Base-by-base conservation (phyloP, 1,140 invertebrate genomes). In the Panagrolaimus sp. region DNA sequence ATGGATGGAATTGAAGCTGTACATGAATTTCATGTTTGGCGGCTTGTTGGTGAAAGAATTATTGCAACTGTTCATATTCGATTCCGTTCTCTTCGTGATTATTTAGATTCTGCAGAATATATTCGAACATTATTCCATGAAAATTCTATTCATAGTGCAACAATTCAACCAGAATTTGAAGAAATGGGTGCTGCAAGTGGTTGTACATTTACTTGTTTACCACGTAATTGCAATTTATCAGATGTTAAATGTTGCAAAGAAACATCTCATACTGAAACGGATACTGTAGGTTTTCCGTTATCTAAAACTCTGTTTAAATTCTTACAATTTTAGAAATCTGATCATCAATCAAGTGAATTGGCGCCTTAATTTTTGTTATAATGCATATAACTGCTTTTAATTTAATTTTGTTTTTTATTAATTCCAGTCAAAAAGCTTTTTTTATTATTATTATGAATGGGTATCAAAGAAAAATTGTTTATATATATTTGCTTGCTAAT, bases 11-110 rank as follows among this genome's bases (percentile, higher is more conserved):
- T 88, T 20, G 47, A 85, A 20, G 85, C 85, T 20, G 84, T 88
- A 8, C 87, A 88, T 70, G 87, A 88, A 70, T 86, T 88, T 72
- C 87, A 88, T 72, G 84, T 88, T 14, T 88, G 87, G 87, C 85
- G 86, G 70, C 74, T 88, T 64, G 84, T 86, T 45, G 86, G 87
- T 5, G 85, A 86, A 65, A 76, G 84, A 51, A 86, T 88, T 25
- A 86, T 88, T 64, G 87, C 87, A 0, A 87, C 87, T 1, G 85
- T 86, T 13, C 87, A 88, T 75, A 85, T 88, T 27, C 79, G 83
- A 20, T 87, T 86, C 74, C 80, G 78, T 25, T 85, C 86, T 73
- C 75, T 87, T 16, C 66, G 80, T 14, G 84, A 87, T 48, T 88
- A 88, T 72, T 84, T 87, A 82, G 66, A 75, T 16, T 83, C 87